phyloP scores from a whole-genome alignment of 2,797 vertebrate species.

The Tachyglossus aculeatus region DNA sequence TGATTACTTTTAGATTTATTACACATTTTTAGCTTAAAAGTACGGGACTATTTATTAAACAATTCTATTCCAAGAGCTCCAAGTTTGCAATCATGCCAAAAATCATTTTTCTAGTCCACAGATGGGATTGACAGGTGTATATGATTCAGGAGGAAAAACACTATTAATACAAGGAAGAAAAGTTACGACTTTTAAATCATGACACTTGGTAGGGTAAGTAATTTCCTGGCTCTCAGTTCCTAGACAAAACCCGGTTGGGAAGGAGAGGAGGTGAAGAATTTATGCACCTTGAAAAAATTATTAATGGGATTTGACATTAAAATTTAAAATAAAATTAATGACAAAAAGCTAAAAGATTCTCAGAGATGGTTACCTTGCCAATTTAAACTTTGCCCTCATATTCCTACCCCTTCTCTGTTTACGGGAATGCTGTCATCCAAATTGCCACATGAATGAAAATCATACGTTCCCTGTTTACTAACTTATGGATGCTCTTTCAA shows the following conservation, averaged over 20 bases:
- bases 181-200: slow-evolving; percentile 72
- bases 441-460: slow-evolving; percentile 48
- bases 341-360: slow-evolving; percentile 41
- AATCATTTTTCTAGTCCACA: slow-evolving; percentile 63
- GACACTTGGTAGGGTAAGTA: slow-evolving; percentile 63
- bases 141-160: slow-evolving; percentile 61
- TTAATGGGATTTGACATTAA: slow-evolving; percentile 59
- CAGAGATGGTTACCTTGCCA: slow-evolving; percentile 25
- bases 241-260: slow-evolving; percentile 38
- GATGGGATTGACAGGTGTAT: slow-evolving; percentile 70
- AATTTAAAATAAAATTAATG: slow-evolving; percentile 54
- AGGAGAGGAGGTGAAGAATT: slow-evolving; percentile 49
- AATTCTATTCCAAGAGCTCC: slow-evolving; percentile 60
- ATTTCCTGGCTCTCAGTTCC: slow-evolving; percentile 67
- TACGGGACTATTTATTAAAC: slow-evolving; percentile 60
- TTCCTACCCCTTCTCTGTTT: slow-evolving; percentile 6
- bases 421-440: slow-evolving; percentile 28
- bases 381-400: slow-evolving; percentile 31
- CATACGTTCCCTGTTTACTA: slow-evolving; percentile 10
- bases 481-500: slow-evolving; percentile 49
- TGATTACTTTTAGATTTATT: slow-evolving; percentile 72
- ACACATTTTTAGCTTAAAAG: slow-evolving; percentile 62
- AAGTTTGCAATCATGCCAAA: slow-evolving; percentile 57
- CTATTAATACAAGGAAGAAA: slow-evolving; percentile 72
- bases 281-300: slow-evolving; percentile 48